Evolutionary conservation across 2,113 vertebrate species (phyloP).

Genomic region (Copsychus sechellarum): DNA sequence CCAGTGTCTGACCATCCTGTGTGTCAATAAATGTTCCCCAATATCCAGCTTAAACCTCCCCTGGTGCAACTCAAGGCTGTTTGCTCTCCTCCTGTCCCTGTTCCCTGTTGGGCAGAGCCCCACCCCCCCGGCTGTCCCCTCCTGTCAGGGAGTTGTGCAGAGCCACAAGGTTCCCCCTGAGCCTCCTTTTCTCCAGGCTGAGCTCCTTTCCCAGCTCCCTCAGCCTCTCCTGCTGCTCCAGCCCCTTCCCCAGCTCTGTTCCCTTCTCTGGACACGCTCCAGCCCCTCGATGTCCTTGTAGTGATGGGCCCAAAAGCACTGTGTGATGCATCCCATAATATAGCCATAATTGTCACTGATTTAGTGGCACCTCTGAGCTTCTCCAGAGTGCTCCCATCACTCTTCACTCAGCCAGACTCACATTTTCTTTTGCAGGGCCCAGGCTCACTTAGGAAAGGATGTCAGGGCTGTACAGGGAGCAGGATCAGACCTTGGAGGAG

Average conservation of each 20-base stretch:
- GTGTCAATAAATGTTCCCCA: not conserved
- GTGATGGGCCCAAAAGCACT: not conserved
- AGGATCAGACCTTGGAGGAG: not conserved
- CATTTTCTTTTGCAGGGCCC: not conserved
- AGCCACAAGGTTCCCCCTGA: not conserved
- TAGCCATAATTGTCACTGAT: not conserved
- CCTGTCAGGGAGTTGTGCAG: not conserved
- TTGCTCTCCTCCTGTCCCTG: not conserved
- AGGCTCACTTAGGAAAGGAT: not conserved
- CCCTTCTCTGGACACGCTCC: no score
- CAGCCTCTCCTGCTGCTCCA: no score
- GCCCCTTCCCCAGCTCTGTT: no score
- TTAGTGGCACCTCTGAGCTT: not conserved
- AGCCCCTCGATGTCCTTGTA: no score
- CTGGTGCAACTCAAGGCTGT: accelerated
- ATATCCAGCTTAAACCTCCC: not conserved
- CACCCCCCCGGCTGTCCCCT: accelerated
- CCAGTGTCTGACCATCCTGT: not conserved
- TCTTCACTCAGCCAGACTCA: not conserved
- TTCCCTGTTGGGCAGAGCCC: not conserved
- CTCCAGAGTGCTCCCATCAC: not conserved
- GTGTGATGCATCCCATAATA: not conserved
- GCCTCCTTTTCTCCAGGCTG: not conserved
- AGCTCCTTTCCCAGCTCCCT: not conserved
- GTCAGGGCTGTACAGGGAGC: not conserved